These are phyloP conservation scores for Epinotia ramella DNA, from an alignment of 2,888 invertebrate genomes.

Conservation along the genomic window DNA sequence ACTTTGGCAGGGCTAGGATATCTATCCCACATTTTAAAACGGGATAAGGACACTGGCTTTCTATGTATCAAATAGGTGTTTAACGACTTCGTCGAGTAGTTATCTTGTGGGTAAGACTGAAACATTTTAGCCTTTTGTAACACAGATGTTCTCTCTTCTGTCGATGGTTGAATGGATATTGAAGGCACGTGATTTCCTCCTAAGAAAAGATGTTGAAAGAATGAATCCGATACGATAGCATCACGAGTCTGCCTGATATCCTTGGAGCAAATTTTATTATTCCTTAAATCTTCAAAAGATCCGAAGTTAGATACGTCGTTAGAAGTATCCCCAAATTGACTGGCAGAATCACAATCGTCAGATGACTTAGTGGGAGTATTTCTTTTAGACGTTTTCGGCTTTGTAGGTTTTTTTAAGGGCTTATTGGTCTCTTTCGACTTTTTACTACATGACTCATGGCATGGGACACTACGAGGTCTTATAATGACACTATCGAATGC, in stretches of 20 bases:
- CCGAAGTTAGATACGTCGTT: slow-evolving; percentile 65
- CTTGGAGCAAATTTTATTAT: slow-evolving; percentile 63
- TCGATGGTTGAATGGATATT: slow-evolving; percentile 55
- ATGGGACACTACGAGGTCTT: slow-evolving; percentile 70
- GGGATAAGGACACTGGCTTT: slow-evolving; percentile 89
- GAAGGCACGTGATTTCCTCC: slow-evolving; percentile 70
- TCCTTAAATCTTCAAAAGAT: slow-evolving; percentile 61
- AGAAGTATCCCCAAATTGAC: slow-evolving; percentile 78
- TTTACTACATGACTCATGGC: slow-evolving; percentile 72
- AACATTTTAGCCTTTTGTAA: slow-evolving; percentile 89
- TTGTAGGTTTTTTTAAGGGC: slow-evolving; percentile 60
- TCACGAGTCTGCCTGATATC: slow-evolving; percentile 86
- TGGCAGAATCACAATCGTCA: slow-evolving; percentile 63
- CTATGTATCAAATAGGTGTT: slow-evolving; percentile 88
- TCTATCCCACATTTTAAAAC: slow-evolving; percentile 88
- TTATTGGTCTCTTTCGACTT: slow-evolving; percentile 66
- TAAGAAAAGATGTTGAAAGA: slow-evolving; percentile 90
- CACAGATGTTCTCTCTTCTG: slow-evolving; percentile 85
- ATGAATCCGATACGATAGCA: slow-evolving; percentile 86
- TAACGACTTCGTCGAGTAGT: slow-evolving; percentile 84
- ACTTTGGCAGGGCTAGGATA: slow-evolving; percentile 77
- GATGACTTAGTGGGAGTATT: slow-evolving; percentile 51
- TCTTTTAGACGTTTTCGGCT: slow-evolving; percentile 60
- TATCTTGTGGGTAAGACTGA: slow-evolving; percentile 81
- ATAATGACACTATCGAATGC: slow-evolving; percentile 65